Evolutionary conservation across 2,797 vertebrate genomes (phyloP).

Genomic region (Rallus crepitans): DNA sequence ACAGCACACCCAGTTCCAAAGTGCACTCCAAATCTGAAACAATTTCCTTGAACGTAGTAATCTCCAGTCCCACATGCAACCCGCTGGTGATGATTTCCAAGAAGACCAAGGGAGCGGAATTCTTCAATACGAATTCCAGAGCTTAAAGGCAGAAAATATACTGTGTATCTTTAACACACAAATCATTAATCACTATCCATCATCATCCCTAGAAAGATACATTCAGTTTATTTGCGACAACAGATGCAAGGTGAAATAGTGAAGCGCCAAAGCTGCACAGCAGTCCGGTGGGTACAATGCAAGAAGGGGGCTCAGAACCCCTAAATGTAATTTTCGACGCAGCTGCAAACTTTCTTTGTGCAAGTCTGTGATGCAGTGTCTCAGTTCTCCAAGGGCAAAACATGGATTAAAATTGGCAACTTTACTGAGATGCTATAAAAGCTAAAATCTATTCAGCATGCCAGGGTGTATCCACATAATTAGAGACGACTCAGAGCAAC

Average conservation of each 20-base stretch:
- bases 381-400: not conserved
- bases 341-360: not conserved
- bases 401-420: not conserved
- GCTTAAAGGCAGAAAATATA: not conserved
- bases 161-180: not conserved
- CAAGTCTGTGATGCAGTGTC: not conserved
- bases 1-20: not conserved
- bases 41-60: not conserved
- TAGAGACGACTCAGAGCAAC: not conserved
- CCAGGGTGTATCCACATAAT: not conserved
- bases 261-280: not conserved
- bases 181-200: not conserved
- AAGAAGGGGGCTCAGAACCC: not conserved
- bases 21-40: slow-evolving; percentile 31
- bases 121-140: not conserved
- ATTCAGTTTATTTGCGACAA: not conserved
- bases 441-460: not conserved
- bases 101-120: not conserved
- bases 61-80: not conserved
- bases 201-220: not conserved
- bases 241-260: not conserved
- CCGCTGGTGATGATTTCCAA: not conserved
- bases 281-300: not conserved
- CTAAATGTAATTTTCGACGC: not conserved
- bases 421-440: not conserved